Base-by-base conservation (phyloP, 1,140 invertebrate species). In the Calycopis cecrops region DNA sequence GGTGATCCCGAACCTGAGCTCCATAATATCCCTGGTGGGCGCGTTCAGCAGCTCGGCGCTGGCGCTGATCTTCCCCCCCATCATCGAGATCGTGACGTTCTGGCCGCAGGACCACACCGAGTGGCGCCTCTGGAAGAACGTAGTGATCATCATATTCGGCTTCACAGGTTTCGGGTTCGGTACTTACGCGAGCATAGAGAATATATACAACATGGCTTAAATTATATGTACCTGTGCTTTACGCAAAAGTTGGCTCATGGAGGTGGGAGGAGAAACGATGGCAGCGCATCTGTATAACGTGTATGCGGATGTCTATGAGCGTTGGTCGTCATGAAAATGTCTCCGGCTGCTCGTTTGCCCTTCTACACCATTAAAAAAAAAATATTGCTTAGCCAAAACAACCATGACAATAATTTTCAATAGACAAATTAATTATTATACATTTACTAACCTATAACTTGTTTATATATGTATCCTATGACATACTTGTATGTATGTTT, bases 21-120 rank as follows among this genome's bases (percentile, higher is more conserved):
- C 95, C 18, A 93, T 98, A 38, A 98, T 98, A 48, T 96, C 96
- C 0, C 88, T 98, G 33, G 95, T 98, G 18, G 97, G 97, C 7
- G 95, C 97, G 9, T 91, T 98, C 38, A 95, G 94, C 73, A 96
- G 95, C 71, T 96, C 95, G 9, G 92, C 95, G 0, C 88, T 98
- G 52, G 96, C 97, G 0, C 88, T 98, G 0, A 96, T 98, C 63
- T 96, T 98, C 65, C 97, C 97, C 48, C 95, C 97, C 0, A 83
- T 97, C 11, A 94, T 98, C 55, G 95, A 98, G 78, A 92, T 97
- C n/a, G 89, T 97, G 18, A 94, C 93, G 3, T 93, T 92, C 66
- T 94, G 92, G 90, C 89, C 92, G 4, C 87, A 91, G 90, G 89
- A 92, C 4, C 87, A 91, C 42, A 92, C 92, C 58, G 88, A 89